Evolutionary conservation across 2,113 vertebrate genomes (phyloP).

Genomic region (Rhea americana): DNA sequence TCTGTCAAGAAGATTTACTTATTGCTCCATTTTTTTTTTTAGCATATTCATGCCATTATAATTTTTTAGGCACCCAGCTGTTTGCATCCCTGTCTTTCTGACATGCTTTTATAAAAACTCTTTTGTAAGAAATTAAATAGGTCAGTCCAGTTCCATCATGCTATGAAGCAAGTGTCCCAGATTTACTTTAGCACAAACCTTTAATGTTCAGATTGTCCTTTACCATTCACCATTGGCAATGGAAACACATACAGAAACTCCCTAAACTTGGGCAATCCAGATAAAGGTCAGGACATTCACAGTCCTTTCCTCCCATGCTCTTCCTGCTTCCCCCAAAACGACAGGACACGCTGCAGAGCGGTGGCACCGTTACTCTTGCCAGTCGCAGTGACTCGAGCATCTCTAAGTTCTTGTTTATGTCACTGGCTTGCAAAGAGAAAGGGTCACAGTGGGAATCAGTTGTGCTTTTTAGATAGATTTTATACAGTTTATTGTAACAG

Average conservation of each 20-base stretch:
- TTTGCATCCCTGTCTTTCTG: constrained; percentile 1
- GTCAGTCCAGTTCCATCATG: constrained; percentile 32
- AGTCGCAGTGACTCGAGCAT: background rate
- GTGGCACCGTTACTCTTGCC: background rate
- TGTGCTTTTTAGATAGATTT: background rate
- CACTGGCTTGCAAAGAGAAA: background rate
- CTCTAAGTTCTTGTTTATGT: background rate
- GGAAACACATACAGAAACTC: constrained; percentile 3
- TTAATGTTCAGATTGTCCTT: constrained; percentile 5
- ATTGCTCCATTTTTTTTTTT: background rate
- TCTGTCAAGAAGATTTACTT: background rate
- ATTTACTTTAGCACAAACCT: constrained; percentile 15
- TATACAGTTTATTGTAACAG: background rate
- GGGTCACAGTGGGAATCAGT: background rate
- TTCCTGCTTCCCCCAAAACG: background rate
- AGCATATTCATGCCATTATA: background rate
- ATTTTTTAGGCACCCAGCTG: background rate
- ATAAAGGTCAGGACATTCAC: background rate
- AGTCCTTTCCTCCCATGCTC: background rate
- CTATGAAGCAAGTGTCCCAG: background rate
- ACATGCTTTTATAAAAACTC: constrained; percentile 16
- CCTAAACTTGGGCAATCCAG: background rate
- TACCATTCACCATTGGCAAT: background rate
- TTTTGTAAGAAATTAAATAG: constrained; percentile 37
- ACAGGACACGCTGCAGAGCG: background rate